A percentile compares a stretch with the other conserved stretches of the same genome.
These are phyloP conservation scores for Xyliphius kryptos DNA, from an alignment of 2,113 vertebrate species.

Conservation along the genomic window DNA sequence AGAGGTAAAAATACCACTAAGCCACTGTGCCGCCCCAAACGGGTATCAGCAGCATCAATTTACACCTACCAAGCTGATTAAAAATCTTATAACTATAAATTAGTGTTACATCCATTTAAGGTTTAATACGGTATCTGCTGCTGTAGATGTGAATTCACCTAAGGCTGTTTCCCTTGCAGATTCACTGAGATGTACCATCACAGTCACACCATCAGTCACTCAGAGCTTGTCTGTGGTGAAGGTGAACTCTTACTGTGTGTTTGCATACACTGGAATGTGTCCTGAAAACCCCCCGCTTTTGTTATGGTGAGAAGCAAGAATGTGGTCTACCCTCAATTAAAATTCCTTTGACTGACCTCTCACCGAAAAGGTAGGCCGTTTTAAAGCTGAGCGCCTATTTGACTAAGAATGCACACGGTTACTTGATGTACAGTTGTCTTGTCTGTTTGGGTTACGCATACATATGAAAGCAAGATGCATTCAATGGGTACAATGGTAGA, in stretches of 20 bases:
- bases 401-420: conserved; percentile 41
- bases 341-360: conserved; percentile 45
- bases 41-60: no score
- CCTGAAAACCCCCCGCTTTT: conserved; percentile 36
- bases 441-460: conserved; percentile 11
- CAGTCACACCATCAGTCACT: conserved; percentile 11
- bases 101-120: no score
- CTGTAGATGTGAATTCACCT: neutral
- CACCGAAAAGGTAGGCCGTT: conserved; percentile 38
- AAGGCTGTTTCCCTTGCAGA: neutral
- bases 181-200: no score
- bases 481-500: neutral
- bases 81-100: no score
- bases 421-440: conserved; percentile 33
- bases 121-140: neutral
- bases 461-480: conserved; percentile 11
- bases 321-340: conserved; percentile 46
- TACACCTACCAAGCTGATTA: no score
- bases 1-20: no score
- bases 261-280: conserved; percentile 44
- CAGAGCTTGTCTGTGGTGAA: conserved; percentile 21
- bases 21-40: no score
- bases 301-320: conserved; percentile 45
- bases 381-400: conserved; percentile 38
- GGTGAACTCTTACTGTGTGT: conserved; percentile 37